Percentiles rank a stretch among this genome's conserved stretches.
Evolutionary conservation across 35 echinoderm and acorn worm species (phyloP).

Genomic region (Chiridota heheva): DNA sequence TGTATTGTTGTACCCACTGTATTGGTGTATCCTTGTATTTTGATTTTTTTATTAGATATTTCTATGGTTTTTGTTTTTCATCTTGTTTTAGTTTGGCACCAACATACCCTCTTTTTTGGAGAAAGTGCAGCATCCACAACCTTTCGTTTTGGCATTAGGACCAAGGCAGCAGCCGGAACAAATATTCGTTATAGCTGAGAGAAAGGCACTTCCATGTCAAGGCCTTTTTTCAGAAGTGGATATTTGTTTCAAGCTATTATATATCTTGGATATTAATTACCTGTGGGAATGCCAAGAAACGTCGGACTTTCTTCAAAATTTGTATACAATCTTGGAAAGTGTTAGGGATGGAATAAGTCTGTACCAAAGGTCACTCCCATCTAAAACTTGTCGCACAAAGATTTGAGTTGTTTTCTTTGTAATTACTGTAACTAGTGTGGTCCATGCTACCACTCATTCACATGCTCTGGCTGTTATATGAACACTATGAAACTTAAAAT

Average conservation of each 20-base stretch:
- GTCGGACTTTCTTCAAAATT: neutral
- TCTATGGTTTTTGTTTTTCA: too few relatives aligned
- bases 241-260: slow-evolving; percentile 1
- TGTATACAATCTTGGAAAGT: neutral
- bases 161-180: neutral
- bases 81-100: slow-evolving; percentile 16
- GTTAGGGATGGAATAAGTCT: neutral
- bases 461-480: too few relatives aligned
- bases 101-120: slow-evolving; percentile 7
- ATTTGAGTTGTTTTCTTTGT: too few relatives aligned
- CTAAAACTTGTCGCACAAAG: too few relatives aligned
- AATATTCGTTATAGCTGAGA: neutral
- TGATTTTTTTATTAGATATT: too few relatives aligned
- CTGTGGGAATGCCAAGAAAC: neutral
- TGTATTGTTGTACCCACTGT: too few relatives aligned
- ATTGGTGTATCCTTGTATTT: too few relatives aligned
- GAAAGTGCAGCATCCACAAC: neutral
- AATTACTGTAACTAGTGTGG: too few relatives aligned
- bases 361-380: neutral
- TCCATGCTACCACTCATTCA: too few relatives aligned
- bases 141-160: slow-evolving; percentile 1
- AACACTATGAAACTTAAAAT: too few relatives aligned
- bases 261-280: slow-evolving; percentile 1
- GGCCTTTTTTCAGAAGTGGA: neutral
- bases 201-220: slow-evolving; percentile 4